phyloP scores from a whole-genome alignment of 2,888 invertebrate species.

The Rhopalosiphum nymphaeae region DNA sequence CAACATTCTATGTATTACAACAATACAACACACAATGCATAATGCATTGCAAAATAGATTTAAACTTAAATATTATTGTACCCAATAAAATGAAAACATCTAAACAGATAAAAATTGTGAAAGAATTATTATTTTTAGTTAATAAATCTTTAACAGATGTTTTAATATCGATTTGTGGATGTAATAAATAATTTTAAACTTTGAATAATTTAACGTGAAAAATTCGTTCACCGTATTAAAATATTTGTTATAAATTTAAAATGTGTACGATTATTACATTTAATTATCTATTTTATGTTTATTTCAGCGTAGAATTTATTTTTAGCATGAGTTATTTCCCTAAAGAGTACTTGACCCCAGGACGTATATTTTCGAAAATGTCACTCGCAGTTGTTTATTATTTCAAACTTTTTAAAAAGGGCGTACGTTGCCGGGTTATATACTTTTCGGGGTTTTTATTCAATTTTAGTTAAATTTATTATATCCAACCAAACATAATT shows the following conservation, averaged over 20 bases:
- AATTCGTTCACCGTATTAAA: background rate
- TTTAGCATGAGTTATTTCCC: background rate
- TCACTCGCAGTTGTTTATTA: constrained; percentile 41
- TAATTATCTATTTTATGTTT: background rate
- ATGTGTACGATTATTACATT: background rate
- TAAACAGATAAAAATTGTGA: background rate
- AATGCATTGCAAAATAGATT: background rate
- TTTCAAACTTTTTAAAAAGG: constrained; percentile 16
- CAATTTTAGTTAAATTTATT: background rate
- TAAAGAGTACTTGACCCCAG: background rate
- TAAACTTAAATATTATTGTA: background rate
- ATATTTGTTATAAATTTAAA: background rate
- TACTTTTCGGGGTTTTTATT: background rate
- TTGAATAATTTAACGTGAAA: background rate
- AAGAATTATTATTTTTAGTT: background rate
- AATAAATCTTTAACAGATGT: background rate
- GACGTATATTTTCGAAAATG: constrained; percentile 37
- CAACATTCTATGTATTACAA: background rate
- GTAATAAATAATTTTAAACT: background rate
- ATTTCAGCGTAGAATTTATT: background rate
- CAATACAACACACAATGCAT: background rate
- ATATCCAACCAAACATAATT: background rate
- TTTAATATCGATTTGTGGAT: background rate
- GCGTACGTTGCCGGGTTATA: background rate
- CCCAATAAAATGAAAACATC: background rate